phyloP scores from a whole-genome alignment of 2,113 vertebrate genomes.

The Urocolius indicus region DNA sequence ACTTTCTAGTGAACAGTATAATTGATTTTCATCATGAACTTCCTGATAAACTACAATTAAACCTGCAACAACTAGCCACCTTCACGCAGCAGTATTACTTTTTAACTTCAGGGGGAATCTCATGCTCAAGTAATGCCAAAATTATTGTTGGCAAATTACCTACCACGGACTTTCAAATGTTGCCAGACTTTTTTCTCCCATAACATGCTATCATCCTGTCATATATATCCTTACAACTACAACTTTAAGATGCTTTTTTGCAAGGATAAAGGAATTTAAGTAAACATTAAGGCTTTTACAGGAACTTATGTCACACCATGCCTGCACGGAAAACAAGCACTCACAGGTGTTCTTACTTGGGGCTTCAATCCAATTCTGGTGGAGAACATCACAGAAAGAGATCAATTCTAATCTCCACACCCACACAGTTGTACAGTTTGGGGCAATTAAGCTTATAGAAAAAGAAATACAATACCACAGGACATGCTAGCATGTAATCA shows the following conservation, averaged over 20 bases:
- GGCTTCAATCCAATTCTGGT: neutral
- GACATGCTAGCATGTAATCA: neutral
- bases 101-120: neutral
- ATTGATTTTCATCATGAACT: neutral
- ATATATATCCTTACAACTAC: neutral
- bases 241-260: neutral
- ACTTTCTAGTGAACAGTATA: neutral
- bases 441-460: neutral
- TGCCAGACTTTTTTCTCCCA: neutral
- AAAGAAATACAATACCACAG: slow-evolving; percentile 16
- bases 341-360: neutral
- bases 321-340: neutral
- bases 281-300: neutral
- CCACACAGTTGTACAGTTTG: neutral
- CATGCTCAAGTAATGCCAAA: neutral
- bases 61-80: neutral
- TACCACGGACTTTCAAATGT: neutral
- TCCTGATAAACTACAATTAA: neutral
- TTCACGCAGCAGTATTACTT: neutral
- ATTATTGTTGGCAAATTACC: neutral
- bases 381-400: neutral
- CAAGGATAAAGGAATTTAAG: neutral
- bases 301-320: neutral
- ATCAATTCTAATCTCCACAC: neutral
- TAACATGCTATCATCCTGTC: neutral